A percentile compares a stretch with the other conserved stretches of the same genome.
Evolutionary conservation across 2,113 vertebrate species (phyloP).

Genomic region (Saguinus imperator): DNA sequence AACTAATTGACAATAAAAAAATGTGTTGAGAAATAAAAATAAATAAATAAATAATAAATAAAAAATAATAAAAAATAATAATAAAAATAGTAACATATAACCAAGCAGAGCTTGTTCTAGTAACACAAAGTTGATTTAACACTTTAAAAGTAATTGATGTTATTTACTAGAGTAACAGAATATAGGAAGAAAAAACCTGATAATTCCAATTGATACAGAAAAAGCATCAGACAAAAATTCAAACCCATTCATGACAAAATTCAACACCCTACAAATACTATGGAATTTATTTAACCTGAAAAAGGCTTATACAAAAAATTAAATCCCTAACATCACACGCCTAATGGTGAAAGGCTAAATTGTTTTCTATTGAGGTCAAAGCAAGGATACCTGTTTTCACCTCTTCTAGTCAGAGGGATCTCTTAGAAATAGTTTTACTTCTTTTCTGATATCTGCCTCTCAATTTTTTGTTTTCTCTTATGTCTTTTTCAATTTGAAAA

Average conservation of each 20-base stretch:
- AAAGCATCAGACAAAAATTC: neutral
- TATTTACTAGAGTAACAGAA: neutral
- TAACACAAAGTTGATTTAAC: neutral
- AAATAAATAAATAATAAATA: too few species aligned
- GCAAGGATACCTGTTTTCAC: neutral
- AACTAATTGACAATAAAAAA: too few species aligned
- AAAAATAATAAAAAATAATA: too few species aligned
- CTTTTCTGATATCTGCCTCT: neutral
- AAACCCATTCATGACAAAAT: neutral
- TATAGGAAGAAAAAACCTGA: neutral
- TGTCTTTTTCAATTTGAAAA: neutral
- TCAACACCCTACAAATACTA: neutral
- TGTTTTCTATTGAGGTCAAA: neutral
- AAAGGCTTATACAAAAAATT: neutral
- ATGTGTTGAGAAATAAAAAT: too few species aligned
- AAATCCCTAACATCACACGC: neutral
- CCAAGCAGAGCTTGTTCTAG: neutral
- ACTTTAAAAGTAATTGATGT: neutral
- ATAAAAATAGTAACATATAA: neutral
- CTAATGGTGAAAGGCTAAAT: neutral
- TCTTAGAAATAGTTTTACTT: too few species aligned
- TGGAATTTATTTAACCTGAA: neutral
- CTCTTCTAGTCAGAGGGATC: neutral
- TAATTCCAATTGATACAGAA: neutral
- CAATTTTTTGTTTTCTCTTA: neutral